These are phyloP conservation scores for rabbit (Oryctolagus cuniculus) DNA, from an alignment of 2,113 vertebrate genomes.

Conservation along the genomic window mOryCun1.1 NC_091450.1:43331001-43331500, in stretches of 20 bases:
- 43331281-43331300: constrained; percentile 74
- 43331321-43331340: constrained; percentile 89
- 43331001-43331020: constrained; percentile 81
- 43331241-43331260: constrained; percentile 91
- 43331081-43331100: too few relatives aligned
- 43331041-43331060: too few relatives aligned
- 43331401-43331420: constrained; percentile 92
- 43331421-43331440: constrained; percentile 91
- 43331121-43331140: too few relatives aligned
- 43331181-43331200: too few relatives aligned
- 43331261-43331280: constrained; percentile 86
- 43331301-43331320: constrained; percentile 87
- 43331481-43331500: background rate
- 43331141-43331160: too few relatives aligned
- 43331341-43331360: constrained; percentile 88
- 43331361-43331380: constrained; percentile 81
- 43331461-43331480: background rate
- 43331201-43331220: too few relatives aligned
- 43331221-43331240: constrained; percentile 64
- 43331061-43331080: too few relatives aligned
- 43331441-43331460: constrained; percentile 85
- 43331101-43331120: too few relatives aligned
- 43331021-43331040: constrained; percentile 60
- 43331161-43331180: too few relatives aligned
- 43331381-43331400: constrained; percentile 85